Evolutionary conservation across 2,797 vertebrate genomes (phyloP), one percentile per base, ranked within the genome.

Genomic region (Eremophila alpestris): DNA sequence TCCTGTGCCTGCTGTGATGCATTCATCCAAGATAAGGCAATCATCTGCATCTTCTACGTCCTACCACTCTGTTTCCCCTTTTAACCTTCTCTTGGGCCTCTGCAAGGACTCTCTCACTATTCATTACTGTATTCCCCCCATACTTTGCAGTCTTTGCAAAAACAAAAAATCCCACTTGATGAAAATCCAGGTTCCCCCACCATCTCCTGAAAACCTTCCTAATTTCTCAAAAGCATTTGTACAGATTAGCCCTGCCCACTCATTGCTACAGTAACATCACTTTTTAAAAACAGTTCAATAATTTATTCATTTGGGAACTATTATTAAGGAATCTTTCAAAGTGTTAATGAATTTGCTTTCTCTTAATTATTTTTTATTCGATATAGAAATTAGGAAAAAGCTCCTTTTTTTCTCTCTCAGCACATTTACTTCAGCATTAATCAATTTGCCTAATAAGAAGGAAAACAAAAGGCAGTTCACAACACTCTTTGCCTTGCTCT

Each of bases 401-500:
- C 9, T 23, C 7, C 6, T 62, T 77, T 83, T 63, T 81, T 83
- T 30, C 80, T 32, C 58, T 86, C 67, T 79, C 43, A 82, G 78
- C 21, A 87, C 71, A 69, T 86, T 81, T 80, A 60, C 19, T 82
- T 95, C 19, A 84, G 82, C 60, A 77, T 80, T 79, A 88, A 92
- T 32, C 60, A 87, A 89, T 45, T 36, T 65, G 54, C 51, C 60
- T 77, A 88, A 60, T 62, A 46, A 92, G 34, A 68, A 88, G 52
- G 73, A 87, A 90, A 90, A 90, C 27, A 88, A 90, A 92, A 87
- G 40, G 73, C 82, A 95, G 84, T 26, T 91, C 59, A 86, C 36
- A 67, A 86, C 27, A 65, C 52, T 23, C 55, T 94, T 55, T 88
- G 73, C 41, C 32, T 88, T 4, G 5, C 49, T 76, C 51, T 45